Conservation (phyloP, 2,888 invertebrate species). For the Ptychoptera albimana region DNA sequence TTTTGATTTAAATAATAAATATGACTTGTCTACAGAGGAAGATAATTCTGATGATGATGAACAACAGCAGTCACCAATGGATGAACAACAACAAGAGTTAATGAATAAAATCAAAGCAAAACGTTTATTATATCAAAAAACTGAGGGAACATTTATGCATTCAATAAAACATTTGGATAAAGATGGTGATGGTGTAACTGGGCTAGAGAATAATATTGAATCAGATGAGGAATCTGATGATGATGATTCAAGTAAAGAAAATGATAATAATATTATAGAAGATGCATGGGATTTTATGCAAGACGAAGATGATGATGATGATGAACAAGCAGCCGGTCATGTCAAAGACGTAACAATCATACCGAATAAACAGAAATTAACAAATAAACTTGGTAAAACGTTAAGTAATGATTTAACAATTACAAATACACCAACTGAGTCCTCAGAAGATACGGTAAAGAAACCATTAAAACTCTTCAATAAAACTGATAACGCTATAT, state of each 20-base stretch:
- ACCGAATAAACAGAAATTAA: constrained; percentile 21
- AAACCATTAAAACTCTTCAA: too few relatives aligned
- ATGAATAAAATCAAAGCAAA: too few relatives aligned
- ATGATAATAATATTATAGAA: constrained; percentile 19
- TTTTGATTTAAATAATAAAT: constrained; percentile 33
- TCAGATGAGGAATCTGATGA: constrained; percentile 17
- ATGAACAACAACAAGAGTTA: constrained; percentile 9
- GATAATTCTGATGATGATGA: too few relatives aligned
- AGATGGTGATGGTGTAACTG: constrained; percentile 8
- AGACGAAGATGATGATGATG: constrained; percentile 10
- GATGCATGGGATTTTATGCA: constrained; percentile 19
- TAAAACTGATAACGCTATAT: too few relatives aligned
- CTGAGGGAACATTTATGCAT: too few relatives aligned
- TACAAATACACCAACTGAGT: background rate
- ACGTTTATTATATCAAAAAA: too few relatives aligned
- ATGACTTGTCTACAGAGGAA: too few relatives aligned
- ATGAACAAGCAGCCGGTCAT: constrained; percentile 25
- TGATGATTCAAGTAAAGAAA: constrained; percentile 14
- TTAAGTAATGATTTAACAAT: constrained; percentile 1
- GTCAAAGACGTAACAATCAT: constrained; percentile 27
- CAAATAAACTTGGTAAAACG: too few relatives aligned
- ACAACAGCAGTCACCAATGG: constrained; percentile 16
- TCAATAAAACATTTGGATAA: too few relatives aligned
- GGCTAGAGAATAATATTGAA: constrained; percentile 20
- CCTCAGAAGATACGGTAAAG: constrained; percentile 12